Percentiles rank a stretch among this genome's conserved stretches.
Conservation (phyloP, 2,797 vertebrate genomes). For the Phylloscopus collybita region DNA sequence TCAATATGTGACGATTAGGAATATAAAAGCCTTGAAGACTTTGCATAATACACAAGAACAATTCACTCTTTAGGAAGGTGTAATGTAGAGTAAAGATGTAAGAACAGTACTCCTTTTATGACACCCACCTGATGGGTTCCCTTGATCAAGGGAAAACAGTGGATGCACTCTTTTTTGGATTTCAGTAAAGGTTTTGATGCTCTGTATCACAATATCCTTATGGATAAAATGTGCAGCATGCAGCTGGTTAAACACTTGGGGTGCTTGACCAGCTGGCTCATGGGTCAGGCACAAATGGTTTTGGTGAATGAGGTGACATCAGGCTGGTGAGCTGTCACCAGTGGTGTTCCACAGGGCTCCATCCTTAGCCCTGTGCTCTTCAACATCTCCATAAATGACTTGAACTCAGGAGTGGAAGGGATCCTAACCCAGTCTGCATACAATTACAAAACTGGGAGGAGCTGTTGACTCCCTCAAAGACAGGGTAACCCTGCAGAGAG, state of each 20-base stretch:
- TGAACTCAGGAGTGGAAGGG: not conserved
- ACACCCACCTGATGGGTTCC: no score
- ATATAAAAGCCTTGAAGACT: not conserved
- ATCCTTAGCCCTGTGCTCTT: not conserved
- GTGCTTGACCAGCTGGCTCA: not conserved
- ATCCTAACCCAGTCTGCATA: not conserved
- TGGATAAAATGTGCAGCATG: not conserved
- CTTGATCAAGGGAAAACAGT: not conserved
- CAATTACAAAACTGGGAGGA: not conserved
- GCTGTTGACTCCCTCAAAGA: not conserved
- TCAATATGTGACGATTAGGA: not conserved
- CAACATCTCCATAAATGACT: not conserved
- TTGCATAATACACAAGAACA: not conserved
- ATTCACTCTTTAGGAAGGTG: not conserved
- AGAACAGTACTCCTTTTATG: not conserved
- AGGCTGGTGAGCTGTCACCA: not conserved
- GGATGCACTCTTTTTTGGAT: not conserved
- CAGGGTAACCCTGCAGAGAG: not conserved
- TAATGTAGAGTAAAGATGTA: not conserved
- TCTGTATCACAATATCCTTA: not conserved
- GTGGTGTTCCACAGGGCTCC: fast-evolving
- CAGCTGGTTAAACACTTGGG: not conserved
- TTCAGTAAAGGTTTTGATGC: not conserved
- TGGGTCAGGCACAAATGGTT: fast-evolving
- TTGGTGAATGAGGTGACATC: not conserved